Base-by-base conservation (phyloP, 2,888 invertebrate species). In the Cerastis rubricosa region DNA sequence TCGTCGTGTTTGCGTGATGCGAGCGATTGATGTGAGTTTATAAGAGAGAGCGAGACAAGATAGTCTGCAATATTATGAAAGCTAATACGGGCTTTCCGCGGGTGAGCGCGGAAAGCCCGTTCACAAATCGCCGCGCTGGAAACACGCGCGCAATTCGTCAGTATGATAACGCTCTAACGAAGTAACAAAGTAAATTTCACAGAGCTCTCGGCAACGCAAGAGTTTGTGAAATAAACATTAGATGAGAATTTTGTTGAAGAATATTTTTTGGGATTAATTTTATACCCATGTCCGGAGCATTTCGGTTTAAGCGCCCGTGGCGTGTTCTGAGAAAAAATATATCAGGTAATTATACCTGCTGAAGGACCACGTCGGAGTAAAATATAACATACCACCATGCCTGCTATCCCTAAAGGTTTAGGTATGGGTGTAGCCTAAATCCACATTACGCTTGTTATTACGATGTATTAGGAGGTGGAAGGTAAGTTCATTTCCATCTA, bases 211-310 rank as follows among this genome's bases (percentile, higher is more conserved):
- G 64, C 59, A 51, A 29, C 59, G 70, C 64, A 64, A 63, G 68
- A 64, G 69, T 29, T 74, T 64, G 61, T 69, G 72, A 73, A 75
- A 83, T 79, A 71, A 82, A 74, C 61, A 57, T 72, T 51, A 47
- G 25, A 80, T 63, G 68, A 43, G 59, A 67, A 63, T 74, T 66
- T 71, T 29, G 40, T 54, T 66, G 43, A 54, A 70, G 17, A 78
- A 63, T 72, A 35, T 77, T 65, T 51, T 78, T 80, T 69, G 51
- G 22, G 43, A 25, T 29, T 65, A 29, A 47, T 63, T 22, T 43
- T 14, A 7, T 57, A 25, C n/a, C 14, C 45, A 19, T 47, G n/a
- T 54, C 19, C 47, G 29, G 14, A 77, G 29, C 19, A 49, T 71
- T 57, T 2, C 11, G 11, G 14, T 71, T 54, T 29, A 25, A 40